A percentile compares a stretch with the other conserved stretches of the same genome.
Evolutionary conservation across 1,140 invertebrate species (phyloP).

Genomic region (Magallana gigas): DNA sequence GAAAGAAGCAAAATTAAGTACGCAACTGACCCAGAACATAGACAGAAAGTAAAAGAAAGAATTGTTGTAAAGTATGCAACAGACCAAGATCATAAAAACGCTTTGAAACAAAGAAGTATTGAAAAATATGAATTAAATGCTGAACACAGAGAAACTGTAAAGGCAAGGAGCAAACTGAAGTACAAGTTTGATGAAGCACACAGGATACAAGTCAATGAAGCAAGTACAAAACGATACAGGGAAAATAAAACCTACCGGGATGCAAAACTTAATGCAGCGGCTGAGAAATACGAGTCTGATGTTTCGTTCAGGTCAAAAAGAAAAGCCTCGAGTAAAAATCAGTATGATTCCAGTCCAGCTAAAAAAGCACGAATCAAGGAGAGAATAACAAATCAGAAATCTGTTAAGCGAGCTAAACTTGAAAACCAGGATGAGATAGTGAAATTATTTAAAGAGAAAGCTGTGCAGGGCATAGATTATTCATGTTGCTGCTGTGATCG

Average conservation of each 20-base stretch:
- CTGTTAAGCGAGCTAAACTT: neutral
- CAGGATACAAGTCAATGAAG: constrained; percentile 3
- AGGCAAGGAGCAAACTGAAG: neutral
- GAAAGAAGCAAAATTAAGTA: constrained; percentile 3
- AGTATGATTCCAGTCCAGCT: neutral
- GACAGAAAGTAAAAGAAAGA: neutral
- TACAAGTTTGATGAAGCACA: constrained; percentile 14
- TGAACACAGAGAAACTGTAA: constrained; percentile 36
- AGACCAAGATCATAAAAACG: neutral
- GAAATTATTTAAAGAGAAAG: neutral
- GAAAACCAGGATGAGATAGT: neutral
- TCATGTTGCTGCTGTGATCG: neutral
- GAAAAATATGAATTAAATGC: constrained; percentile 13
- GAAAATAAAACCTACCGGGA: neutral
- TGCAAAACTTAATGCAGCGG: neutral
- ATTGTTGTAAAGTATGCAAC: constrained; percentile 10
- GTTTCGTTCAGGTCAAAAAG: constrained; percentile 5
- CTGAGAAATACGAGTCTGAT: neutral
- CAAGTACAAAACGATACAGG: constrained; percentile 38
- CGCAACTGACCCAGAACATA: neutral
- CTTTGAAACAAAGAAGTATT: neutral
- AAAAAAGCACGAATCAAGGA: neutral
- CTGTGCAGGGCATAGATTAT: neutral
- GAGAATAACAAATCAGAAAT: neutral
- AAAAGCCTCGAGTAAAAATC: neutral